Evolutionary conservation across 2,113 vertebrate species (phyloP).

Genomic region (Atlantisia rogersi): DNA sequence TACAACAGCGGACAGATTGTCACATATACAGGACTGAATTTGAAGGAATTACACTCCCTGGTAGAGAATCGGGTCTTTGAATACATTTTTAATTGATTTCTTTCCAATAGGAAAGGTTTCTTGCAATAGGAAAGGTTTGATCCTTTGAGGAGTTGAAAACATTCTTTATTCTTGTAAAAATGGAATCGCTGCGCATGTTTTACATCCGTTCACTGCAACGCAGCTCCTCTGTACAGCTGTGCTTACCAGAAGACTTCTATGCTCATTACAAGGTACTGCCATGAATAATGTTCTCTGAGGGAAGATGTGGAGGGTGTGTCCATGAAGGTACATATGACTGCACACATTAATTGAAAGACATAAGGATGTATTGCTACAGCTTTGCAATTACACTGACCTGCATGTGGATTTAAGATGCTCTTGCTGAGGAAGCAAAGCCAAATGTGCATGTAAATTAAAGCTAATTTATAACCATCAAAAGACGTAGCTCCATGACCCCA

Average conservation of each 20-base stretch:
- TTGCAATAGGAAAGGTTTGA: not conserved
- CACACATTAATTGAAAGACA: not conserved
- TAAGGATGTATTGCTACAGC: not conserved
- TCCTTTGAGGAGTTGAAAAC: not conserved
- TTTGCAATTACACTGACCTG: not conserved
- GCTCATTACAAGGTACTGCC: not conserved
- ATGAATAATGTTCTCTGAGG: not conserved
- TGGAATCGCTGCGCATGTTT: not conserved
- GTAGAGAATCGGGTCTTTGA: not conserved
- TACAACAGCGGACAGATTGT: not conserved
- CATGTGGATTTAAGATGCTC: not conserved
- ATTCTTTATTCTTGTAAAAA: not conserved
- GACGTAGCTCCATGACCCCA: not conserved
- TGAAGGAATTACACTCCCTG: not conserved
- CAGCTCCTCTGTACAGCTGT: not conserved
- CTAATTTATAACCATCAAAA: not conserved
- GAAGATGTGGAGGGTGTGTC: not conserved
- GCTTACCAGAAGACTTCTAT: not conserved
- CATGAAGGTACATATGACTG: not conserved
- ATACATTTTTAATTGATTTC: not conserved
- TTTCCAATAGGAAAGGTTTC: conserved; percentile 8
- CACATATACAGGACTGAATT: not conserved
- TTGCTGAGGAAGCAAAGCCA: not conserved
- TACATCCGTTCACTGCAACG: not conserved
- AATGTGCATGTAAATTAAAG: not conserved